These are phyloP conservation scores for Mellivora capensis DNA, from an alignment of 2,113 vertebrate species.

Conservation along the genomic window DNA sequence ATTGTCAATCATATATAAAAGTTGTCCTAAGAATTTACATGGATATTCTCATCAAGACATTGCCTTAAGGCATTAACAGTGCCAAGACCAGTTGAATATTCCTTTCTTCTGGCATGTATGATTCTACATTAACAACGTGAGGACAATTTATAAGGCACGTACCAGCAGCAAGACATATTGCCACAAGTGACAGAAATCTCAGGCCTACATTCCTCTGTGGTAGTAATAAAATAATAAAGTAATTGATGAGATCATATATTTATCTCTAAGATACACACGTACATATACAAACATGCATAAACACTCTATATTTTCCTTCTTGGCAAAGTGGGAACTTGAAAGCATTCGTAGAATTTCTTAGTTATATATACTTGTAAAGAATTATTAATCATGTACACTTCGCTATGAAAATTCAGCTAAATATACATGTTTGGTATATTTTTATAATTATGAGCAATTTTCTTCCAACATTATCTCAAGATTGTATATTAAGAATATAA, in stretches of 20 bases:
- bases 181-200: background rate
- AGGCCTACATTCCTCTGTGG: background rate
- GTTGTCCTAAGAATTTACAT: constrained; percentile 10
- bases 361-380: background rate
- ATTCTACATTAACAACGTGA: background rate
- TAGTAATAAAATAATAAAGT: background rate
- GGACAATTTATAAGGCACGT: background rate
- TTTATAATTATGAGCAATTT: background rate
- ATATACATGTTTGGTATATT: background rate
- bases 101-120: background rate
- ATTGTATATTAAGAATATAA: background rate
- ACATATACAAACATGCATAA: background rate
- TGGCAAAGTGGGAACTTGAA: background rate
- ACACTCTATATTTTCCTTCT: background rate
- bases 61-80: background rate
- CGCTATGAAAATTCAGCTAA: background rate
- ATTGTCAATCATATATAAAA: background rate
- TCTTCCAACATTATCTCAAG: background rate
- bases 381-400: background rate
- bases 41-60: background rate
- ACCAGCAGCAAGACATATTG: background rate
- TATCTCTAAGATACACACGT: background rate
- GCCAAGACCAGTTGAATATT: background rate
- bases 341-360: background rate
- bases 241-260: background rate